Evolutionary conservation across 1,140 invertebrate genomes (phyloP).

Genomic region (Penaeus vannamei): DNA sequence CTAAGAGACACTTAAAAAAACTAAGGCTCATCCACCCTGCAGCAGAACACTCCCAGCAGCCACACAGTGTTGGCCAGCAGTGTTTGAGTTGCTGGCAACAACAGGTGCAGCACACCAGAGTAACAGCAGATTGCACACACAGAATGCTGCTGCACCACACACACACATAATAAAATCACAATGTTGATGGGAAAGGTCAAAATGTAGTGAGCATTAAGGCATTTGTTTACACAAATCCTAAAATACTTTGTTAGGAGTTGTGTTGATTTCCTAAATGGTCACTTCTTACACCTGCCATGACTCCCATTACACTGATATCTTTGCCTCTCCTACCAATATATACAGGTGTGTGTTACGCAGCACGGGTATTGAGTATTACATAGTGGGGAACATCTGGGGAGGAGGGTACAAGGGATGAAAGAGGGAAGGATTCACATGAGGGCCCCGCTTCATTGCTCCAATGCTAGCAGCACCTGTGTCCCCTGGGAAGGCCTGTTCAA

Average conservation of each 20-base stretch:
- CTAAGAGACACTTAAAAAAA: slow-evolving; percentile 42
- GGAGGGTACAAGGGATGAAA: slow-evolving; percentile 62
- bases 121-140: slow-evolving; percentile 65
- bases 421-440: slow-evolving; percentile 51
- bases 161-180: slow-evolving; percentile 29
- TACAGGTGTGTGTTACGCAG: slow-evolving; percentile 60
- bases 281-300: slow-evolving; percentile 52
- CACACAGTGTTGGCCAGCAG: slow-evolving; percentile 59
- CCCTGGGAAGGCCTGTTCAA: slow-evolving; percentile 71
- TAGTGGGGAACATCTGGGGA: slow-evolving; percentile 62
- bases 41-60: slow-evolving; percentile 47
- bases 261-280: slow-evolving; percentile 38
- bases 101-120: slow-evolving; percentile 57
- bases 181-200: slow-evolving; percentile 19
- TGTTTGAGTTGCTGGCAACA: slow-evolving; percentile 47
- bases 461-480: slow-evolving; percentile 69
- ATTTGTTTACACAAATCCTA: slow-evolving; percentile 52
- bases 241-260: not conserved
- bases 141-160: slow-evolving; percentile 50
- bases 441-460: slow-evolving; percentile 69
- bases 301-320: slow-evolving; percentile 50
- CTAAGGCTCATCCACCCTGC: slow-evolving; percentile 39
- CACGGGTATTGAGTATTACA: slow-evolving; percentile 57
- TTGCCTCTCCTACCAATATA: slow-evolving; percentile 52
- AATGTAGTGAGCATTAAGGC: slow-evolving; percentile 51